Evolutionary conservation across 1,140 invertebrate genomes (phyloP).

Genomic region (Polypedilum pembai): DNA sequence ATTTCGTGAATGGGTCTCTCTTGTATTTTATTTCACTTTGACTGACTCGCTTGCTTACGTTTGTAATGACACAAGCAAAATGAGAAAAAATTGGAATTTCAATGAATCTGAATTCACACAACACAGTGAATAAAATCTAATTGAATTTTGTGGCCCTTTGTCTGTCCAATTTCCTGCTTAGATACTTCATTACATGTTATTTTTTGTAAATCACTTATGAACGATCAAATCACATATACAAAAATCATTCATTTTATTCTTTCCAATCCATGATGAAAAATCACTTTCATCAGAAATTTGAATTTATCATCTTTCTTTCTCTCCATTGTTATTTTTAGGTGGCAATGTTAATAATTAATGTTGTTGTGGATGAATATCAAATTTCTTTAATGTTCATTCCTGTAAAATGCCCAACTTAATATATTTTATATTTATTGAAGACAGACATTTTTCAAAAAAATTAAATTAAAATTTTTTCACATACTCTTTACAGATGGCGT

Average conservation of each 20-base stretch:
- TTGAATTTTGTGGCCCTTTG: neutral
- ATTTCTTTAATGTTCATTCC: neutral
- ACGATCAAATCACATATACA: too few species aligned
- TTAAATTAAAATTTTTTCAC: too few species aligned
- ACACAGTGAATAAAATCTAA: neutral
- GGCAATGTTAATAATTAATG: neutral
- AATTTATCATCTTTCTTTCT: too few species aligned
- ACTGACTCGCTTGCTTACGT: neutral
- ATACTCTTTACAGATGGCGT: too few species aligned
- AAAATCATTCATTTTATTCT: neutral
- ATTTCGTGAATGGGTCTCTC: conserved; percentile 2
- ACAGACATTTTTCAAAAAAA: too few species aligned
- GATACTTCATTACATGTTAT: neutral
- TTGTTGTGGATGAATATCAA: neutral
- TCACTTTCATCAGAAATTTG: neutral
- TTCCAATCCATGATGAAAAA: neutral
- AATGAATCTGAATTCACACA: conserved; percentile 22
- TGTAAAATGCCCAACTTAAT: neutral
- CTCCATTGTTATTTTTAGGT: neutral
- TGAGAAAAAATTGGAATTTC: neutral
- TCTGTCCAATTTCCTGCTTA: neutral
- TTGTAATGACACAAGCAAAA: neutral
- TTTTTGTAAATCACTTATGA: neutral
- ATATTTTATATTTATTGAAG: neutral
- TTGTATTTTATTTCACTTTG: neutral